These are phyloP conservation scores for Ifrita kowaldi DNA, from an alignment of 2,113 vertebrate species.

Conservation along the genomic window DNA sequence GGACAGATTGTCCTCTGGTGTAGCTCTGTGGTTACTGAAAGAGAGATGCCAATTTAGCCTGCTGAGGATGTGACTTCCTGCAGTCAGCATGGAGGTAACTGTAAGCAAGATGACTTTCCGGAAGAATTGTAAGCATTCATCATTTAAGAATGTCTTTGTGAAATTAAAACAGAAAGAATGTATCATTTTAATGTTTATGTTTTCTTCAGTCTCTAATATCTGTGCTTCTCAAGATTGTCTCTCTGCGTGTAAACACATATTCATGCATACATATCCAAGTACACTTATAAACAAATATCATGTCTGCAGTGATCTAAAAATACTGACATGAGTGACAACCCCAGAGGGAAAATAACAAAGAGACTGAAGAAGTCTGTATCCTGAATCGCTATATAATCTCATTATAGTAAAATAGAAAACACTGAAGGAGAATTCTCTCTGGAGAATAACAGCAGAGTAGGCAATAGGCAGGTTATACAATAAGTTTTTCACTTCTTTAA, in stretches of 20 bases:
- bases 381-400: background rate
- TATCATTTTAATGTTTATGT: background rate
- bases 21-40: background rate
- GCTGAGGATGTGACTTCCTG: slow-evolving; percentile 18
- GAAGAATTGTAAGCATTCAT: background rate
- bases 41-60: background rate
- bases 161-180: slow-evolving; percentile 11
- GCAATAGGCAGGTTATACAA: background rate
- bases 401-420: slow-evolving; percentile 19
- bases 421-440: background rate
- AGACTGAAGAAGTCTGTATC: background rate
- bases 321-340: background rate
- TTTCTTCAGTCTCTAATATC: background rate
- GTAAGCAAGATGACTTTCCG: slow-evolving; percentile 20
- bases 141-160: background rate
- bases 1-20: background rate
- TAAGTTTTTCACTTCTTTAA: background rate
- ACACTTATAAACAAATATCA: background rate
- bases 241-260: background rate
- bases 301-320: slow-evolving; percentile 11
- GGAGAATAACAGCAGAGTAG: background rate
- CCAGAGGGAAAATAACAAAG: slow-evolving; percentile 30
- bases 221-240: background rate
- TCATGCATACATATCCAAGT: background rate
- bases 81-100: background rate